These are phyloP conservation scores for Lasiurus cinereus DNA, from an alignment of 2,113 vertebrate genomes.

Conservation along the genomic window DNA sequence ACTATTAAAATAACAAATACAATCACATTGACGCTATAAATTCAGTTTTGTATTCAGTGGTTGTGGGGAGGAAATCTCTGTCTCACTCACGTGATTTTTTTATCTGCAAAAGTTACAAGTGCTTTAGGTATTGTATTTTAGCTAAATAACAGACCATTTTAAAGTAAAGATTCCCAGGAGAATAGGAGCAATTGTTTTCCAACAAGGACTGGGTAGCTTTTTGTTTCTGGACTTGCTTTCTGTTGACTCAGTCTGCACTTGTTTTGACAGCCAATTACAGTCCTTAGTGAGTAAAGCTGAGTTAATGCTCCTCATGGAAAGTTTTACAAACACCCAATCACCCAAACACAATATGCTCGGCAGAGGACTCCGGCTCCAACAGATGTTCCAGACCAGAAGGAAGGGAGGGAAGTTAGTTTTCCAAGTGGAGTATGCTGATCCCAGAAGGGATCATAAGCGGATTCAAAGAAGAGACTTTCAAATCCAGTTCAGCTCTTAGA, in stretches of 20 bases:
- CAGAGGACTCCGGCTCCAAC: constrained; percentile 50
- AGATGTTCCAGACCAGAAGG: constrained; percentile 65
- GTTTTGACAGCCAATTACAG: constrained; percentile 67
- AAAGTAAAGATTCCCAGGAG: constrained; percentile 68
- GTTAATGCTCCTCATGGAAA: constrained; percentile 79
- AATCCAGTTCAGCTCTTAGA: constrained; percentile 32
- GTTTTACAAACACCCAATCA: constrained; percentile 71
- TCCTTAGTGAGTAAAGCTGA: constrained; percentile 66
- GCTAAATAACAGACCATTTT: constrained; percentile 61
- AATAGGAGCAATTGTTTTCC: constrained; percentile 54
- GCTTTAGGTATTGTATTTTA: constrained; percentile 52
- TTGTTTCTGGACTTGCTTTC: constrained; percentile 61
- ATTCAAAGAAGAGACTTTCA: constrained; percentile 55
- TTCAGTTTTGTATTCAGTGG: constrained; percentile 56
- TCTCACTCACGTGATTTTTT: constrained; percentile 26
- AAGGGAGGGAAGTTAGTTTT: constrained; percentile 61
- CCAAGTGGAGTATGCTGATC: background rate
- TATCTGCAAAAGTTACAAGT: constrained; percentile 54
- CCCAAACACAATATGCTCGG: constrained; percentile 61
- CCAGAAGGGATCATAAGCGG: constrained; percentile 29
- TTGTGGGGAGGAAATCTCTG: constrained; percentile 14
- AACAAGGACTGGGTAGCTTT: constrained; percentile 63
- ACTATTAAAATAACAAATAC: constrained; percentile 42
- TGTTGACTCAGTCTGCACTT: constrained; percentile 76
- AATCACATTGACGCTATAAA: constrained; percentile 30